Percentiles rank a stretch among this genome's conserved stretches.
Evolutionary conservation across 2,888 invertebrate genomes (phyloP).

Genomic region (Phalera bucephala): DNA sequence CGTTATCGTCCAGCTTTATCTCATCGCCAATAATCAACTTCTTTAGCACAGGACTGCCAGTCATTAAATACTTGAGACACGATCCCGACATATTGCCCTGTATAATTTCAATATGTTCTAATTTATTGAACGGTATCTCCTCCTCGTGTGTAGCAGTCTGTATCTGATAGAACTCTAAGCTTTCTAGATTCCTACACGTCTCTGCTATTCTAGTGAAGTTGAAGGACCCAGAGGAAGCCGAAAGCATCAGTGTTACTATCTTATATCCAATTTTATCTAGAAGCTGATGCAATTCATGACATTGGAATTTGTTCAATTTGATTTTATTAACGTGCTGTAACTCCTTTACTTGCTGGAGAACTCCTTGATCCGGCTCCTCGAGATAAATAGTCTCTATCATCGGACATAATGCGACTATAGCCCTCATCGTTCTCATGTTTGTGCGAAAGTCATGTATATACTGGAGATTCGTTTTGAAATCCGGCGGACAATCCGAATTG

Average conservation of each 20-base stretch:
- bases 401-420: constrained; percentile 84
- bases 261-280: constrained; percentile 80
- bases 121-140: constrained; percentile 81
- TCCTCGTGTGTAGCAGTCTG: constrained; percentile 82
- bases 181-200: constrained; percentile 82
- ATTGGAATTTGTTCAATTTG: constrained; percentile 85
- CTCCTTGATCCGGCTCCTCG: constrained; percentile 84
- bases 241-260: constrained; percentile 82
- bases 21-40: constrained; percentile 86
- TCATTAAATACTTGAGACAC: constrained; percentile 84
- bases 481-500: constrained; percentile 75
- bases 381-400: constrained; percentile 85
- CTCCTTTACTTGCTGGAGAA: constrained; percentile 74
- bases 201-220: constrained; percentile 84
- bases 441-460: constrained; percentile 87
- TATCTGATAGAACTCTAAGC: constrained; percentile 86
- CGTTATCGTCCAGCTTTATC: constrained; percentile 86
- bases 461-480: constrained; percentile 84
- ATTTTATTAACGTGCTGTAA: constrained; percentile 78
- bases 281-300: constrained; percentile 83
- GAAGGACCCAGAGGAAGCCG: constrained; percentile 81
- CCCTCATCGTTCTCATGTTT: constrained; percentile 81
- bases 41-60: constrained; percentile 82
- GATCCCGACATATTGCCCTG: constrained; percentile 84
- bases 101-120: constrained; percentile 86